These are phyloP conservation scores for Caenorhabditis elegans DNA, from an alignment of 1,140 invertebrate genomes.

Conservation along the genomic window WBcel235 BX284605.5:10641501-10642000, in stretches of 20 bases:
- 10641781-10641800: too few relatives aligned
- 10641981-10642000: neutral
- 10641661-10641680: neutral
- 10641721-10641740: neutral
- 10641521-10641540: neutral
- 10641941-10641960: neutral
- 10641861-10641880: neutral
- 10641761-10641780: neutral
- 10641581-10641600: neutral
- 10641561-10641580: neutral
- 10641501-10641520: constrained; percentile 13
- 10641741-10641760: neutral
- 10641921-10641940: constrained; percentile 3
- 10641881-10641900: neutral
- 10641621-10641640: neutral
- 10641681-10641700: constrained; percentile 15
- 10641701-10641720: constrained; percentile 1
- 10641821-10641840: too few relatives aligned
- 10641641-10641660: neutral
- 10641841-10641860: neutral
- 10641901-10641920: neutral
- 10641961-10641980: neutral
- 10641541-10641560: neutral
- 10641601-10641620: neutral
- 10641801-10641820: too few relatives aligned